A percentile compares a stretch with the other conserved stretches of the same genome.
phyloP scores from a whole-genome alignment of 2,113 vertebrate species.

The Raja brachyura region DNA sequence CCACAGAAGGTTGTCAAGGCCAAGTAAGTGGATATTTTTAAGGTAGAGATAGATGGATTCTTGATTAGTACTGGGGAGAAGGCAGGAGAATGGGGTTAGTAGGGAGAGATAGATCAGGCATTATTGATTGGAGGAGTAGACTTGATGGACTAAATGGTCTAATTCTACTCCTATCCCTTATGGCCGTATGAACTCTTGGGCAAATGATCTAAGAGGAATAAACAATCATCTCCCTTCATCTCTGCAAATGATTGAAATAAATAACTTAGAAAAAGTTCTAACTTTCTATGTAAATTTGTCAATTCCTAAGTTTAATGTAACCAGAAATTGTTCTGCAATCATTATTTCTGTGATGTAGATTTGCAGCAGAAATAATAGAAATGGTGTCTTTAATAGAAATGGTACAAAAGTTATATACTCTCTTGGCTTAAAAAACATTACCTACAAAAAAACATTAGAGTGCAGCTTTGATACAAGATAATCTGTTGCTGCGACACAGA shows the following conservation, averaged over 20 bases:
- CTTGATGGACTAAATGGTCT: too few relatives aligned
- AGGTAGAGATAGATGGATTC: too few relatives aligned
- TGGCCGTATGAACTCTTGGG: not conserved
- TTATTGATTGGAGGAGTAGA: too few relatives aligned
- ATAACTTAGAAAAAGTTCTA: not conserved
- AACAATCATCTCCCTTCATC: not conserved
- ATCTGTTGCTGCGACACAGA: constrained; percentile 11
- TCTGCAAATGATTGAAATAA: not conserved
- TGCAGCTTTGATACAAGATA: not conserved
- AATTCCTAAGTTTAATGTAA: not conserved
- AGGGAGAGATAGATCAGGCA: too few relatives aligned
- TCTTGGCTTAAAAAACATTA: not conserved
- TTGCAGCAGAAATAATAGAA: not conserved
- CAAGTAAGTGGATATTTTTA: too few relatives aligned
- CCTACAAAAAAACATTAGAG: not conserved
- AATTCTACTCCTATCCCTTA: too few relatives aligned
- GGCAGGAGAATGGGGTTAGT: too few relatives aligned
- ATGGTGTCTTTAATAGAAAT: not conserved
- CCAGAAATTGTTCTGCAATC: not conserved
- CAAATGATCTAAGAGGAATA: not conserved
- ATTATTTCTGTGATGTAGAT: not conserved
- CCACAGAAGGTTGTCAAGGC: too few relatives aligned
- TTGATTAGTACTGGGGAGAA: too few relatives aligned
- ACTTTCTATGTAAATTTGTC: not conserved
- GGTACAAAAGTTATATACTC: not conserved